Base-by-base conservation (phyloP, 2,888 invertebrate genomes). In the Eubasilissa splendida region DNA sequence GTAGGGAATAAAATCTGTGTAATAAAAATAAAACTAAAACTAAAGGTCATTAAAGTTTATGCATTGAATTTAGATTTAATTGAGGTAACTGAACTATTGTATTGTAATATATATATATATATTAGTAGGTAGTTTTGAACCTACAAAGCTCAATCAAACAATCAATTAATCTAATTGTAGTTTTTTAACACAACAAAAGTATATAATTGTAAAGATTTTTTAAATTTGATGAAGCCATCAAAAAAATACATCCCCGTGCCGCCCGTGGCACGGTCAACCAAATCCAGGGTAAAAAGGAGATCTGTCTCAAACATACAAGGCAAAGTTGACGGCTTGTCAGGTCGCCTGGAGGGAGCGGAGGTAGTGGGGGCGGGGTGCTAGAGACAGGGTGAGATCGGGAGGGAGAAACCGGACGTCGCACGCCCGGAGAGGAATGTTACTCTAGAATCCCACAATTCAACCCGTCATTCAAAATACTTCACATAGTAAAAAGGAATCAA, bases 241-340 rank as follows among this genome's bases (percentile, higher is more conserved):
- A 70, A 53, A 70, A 53, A 50, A 68, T n/a, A 52, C n/a, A 68
- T 33, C 14, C 31, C 11, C 70, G 4, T 54, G 22, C 70, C 54
- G 12, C 11, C 22, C 53, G 70, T 54, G 74, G 58, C 50, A 42
- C 58, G 74, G 58, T 59, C 70, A 70, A 70, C 70, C 71, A 78
- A 60, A 71, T 80, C 70, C 82, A 42, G 79, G 78, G 77, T 80
- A 82, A 82, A 82, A 82, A 82, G 78, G 78, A 82, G 82, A 82
- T 82, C 80, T 82, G 82, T 82, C 82, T 59, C 71, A 70, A 78
- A 78, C 82, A 82, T 70, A 82, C 82, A 80, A 76, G 82, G 73
- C 77, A 59, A 76, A 80, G 79, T 80, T 82, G 82, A 82, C 77
- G 82, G 63, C 80, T 74, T 82, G 82, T 82, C 82, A 70, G 77